Percentiles rank a stretch among this genome's conserved stretches.
These are phyloP conservation scores for Halcyon chelicuti DNA, from an alignment of 2,797 vertebrate species.

Conservation along the genomic window DNA sequence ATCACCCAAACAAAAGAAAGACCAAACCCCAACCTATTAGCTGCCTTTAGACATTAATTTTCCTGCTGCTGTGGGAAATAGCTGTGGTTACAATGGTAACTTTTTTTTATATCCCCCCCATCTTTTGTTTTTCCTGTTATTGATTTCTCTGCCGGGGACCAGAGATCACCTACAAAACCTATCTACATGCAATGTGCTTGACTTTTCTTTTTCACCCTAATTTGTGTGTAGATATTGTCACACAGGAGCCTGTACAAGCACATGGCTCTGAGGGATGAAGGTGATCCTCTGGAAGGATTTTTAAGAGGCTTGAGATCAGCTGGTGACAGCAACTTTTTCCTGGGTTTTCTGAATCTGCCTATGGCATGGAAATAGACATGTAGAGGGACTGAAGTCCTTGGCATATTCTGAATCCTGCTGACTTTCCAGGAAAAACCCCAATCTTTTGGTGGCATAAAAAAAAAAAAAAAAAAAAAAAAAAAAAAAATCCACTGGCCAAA, in stretches of 20 bases:
- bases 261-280: background rate
- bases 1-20: background rate
- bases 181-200: accelerated
- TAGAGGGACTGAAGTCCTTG: background rate
- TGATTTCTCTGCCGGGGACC: background rate
- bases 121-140: background rate
- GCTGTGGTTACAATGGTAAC: background rate
- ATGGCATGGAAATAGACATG: background rate
- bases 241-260: accelerated
- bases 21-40: background rate
- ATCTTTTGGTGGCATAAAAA: background rate
- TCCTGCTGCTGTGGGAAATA: background rate
- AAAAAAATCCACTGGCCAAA: background rate
- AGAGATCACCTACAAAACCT: background rate
- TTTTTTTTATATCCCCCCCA: background rate
- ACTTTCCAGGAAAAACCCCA: background rate
- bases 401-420: background rate
- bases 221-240: background rate
- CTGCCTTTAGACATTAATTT: background rate
- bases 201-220: background rate
- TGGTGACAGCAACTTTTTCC: background rate
- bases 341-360: background rate
- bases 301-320: background rate
- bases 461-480: background rate
- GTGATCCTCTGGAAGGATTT: background rate